These are phyloP conservation scores for Oasisia sp. DNA, from an alignment of 2,888 invertebrate species.

Conservation along the genomic window DNA sequence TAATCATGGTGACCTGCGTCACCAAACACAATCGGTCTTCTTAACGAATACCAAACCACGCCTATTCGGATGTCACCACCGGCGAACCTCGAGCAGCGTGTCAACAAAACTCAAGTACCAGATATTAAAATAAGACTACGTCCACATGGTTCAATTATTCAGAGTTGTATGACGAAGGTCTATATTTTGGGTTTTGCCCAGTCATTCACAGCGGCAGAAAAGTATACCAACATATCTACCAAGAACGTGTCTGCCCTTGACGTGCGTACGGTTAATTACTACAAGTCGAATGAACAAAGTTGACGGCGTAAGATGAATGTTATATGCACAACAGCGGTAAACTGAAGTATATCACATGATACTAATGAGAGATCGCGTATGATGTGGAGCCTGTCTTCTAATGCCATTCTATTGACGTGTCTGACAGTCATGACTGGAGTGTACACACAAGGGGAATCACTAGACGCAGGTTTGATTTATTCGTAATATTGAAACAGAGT, in stretches of 20 bases:
- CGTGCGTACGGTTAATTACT: background rate
- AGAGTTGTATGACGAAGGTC: background rate
- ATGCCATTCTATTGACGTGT: background rate
- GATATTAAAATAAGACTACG: background rate
- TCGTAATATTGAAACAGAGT: background rate
- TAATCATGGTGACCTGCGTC: background rate
- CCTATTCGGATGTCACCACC: background rate
- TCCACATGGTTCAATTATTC: background rate
- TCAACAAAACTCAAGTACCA: background rate
- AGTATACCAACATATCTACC: background rate
- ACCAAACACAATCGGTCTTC: background rate
- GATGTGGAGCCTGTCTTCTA: background rate
- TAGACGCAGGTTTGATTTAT: background rate
- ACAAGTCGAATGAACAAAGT: too few relatives aligned
- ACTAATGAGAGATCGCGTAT: background rate
- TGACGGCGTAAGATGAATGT: background rate
- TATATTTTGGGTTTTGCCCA: background rate
- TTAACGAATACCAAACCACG: background rate
- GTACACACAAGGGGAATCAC: background rate
- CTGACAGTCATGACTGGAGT: background rate
- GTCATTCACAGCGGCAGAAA: conserved; percentile 6
- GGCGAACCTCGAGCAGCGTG: background rate
- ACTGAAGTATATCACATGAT: background rate
- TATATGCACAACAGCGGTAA: background rate
- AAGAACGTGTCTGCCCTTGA: background rate